Base-by-base conservation (phyloP, 2,888 invertebrate species). In the Drosophila villosipedis region DNA sequence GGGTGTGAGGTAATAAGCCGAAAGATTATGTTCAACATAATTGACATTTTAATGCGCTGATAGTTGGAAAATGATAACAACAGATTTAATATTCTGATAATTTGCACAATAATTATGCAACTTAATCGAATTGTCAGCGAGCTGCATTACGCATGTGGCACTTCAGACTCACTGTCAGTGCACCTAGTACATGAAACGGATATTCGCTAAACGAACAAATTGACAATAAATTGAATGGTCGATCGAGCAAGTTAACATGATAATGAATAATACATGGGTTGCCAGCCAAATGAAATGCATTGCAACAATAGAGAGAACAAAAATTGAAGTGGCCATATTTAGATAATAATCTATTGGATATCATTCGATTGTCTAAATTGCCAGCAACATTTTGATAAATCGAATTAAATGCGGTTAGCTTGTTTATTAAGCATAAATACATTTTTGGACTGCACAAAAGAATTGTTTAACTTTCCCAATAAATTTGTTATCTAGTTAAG, bases 1-100 rank as follows among this genome's bases (percentile, higher is more conserved):
- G 52, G n/a, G 30, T 16, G 28, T 33, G 50, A 5, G 50, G 2
- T 25, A 9, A n/a, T 53, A 30, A 41, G 52, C 73, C 33, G 53
- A 68, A 72, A 76, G 72, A 76, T 79, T 69, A 73, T 68, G 60
- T 52, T 54, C 50, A 68, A 77, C 71, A 80, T 85, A 90, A 89
- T 90, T 87, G 91, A 90, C 90, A 90, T 90, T 87, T 90, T 87
- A 87, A 90, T 87, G 80, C 76, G 84, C 87, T 80, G 90, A 90
- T 90, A 83, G 89, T 89, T 77, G 82, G 67, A 57, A 54, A 72
- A 73, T 76, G 90, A 87, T 87, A 90, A 82, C 79, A 81, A 82
- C 80, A 82, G 90, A 87, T 87, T 90, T 89, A 86, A 87, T 90
- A 89, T 87, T 87, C 89, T 89, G 87, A 87, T 87, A 90, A 90